Base-by-base conservation (phyloP, 2,113 vertebrate species). In the Taxidea taxus region DNA sequence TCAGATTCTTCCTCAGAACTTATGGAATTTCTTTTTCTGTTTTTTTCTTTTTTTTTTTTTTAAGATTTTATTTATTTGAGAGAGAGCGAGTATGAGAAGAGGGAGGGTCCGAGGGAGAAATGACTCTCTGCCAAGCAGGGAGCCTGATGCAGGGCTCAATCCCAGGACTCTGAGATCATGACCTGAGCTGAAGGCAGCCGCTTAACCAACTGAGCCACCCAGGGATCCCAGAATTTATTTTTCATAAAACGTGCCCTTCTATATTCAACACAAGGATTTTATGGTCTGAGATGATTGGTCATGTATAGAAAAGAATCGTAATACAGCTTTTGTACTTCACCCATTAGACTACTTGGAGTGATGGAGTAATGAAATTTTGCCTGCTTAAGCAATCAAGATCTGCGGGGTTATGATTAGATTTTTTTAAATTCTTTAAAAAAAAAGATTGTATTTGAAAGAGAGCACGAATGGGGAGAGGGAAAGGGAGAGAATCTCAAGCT, bases 191-290 rank as follows among this genome's bases (percentile, higher is more conserved):
- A 54, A 54, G 51, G 51, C 51, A 6, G 51, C 18, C 5, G 5
- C 51, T 54, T 18, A 54, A 54, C 5, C 5, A 54, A 18, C 51
- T 54, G 51, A 54, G 51, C 51, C 51, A 54, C 51, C 16, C 16
- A 54, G 51, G 5, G 51, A 54, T 54, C 51, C 51, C 16, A 5
- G 51, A 54, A 54, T 66, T 94, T 74, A 39, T 51, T 94, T 97
- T 97, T 94, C 56, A 91, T 62, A 78, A 82, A 90, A 74, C 2
- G 80, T 78, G 37, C 5, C 6, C n/a, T 93, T 96, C 75, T 58
- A 39, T 31, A 47, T 66, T 42, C 56, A 96, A 42, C 23, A 70
- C 9, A 42, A 95, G 42, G 29, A 89, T 77, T 77, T 90, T 92
- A 77, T 90, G 12, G 42, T 87, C 87, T 92, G 75, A 96, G 58